phyloP scores from a whole-genome alignment of 2,888 invertebrate genomes.

The Tanytarsus gracilentus region DNA sequence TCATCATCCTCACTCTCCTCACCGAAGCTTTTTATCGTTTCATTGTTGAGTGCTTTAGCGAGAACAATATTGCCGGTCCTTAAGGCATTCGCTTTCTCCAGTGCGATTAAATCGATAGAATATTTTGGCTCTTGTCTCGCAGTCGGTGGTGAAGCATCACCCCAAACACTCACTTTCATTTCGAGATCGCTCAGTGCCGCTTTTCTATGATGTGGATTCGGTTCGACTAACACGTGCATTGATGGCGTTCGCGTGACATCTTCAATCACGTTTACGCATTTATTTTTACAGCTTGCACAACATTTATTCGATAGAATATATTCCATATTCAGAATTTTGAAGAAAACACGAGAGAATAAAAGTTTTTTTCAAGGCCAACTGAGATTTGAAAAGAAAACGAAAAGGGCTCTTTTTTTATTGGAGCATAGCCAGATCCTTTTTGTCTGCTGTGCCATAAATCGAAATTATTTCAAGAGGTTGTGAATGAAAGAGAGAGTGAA shows the following conservation, averaged over 20 bases:
- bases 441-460: too few relatives aligned
- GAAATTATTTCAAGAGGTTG: background rate
- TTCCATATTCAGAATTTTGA: too few relatives aligned
- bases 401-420: background rate
- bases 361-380: constrained; percentile 14
- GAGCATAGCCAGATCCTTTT: background rate
- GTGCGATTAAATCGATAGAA: background rate
- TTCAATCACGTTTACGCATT: background rate
- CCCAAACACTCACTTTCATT: constrained; percentile 3
- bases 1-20: background rate
- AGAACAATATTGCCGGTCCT: background rate
- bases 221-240: background rate
- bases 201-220: background rate
- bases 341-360: background rate
- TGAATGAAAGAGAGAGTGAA: background rate
- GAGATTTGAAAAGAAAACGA: background rate
- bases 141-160: background rate
- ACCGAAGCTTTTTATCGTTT: background rate
- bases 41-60: background rate
- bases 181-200: background rate
- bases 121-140: background rate
- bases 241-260: background rate
- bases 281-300: background rate
- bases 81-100: background rate
- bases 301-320: too few relatives aligned